These are phyloP conservation scores for Phaethon lepturus DNA, from an alignment of 2,113 vertebrate species.

Conservation along the genomic window DNA sequence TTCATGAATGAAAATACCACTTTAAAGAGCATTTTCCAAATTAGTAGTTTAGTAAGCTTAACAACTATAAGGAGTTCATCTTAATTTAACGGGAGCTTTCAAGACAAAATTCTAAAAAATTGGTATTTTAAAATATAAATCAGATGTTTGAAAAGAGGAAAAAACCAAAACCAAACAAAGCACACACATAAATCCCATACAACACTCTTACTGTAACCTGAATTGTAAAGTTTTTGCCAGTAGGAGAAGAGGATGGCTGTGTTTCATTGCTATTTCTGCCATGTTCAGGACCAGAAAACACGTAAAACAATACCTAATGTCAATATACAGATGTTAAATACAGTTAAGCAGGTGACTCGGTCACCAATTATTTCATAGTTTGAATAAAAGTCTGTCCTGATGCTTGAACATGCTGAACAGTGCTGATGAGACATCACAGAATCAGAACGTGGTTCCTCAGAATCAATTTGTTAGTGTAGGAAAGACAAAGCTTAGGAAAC, in stretches of 20 bases:
- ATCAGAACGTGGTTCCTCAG: neutral
- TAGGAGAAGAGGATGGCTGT: neutral
- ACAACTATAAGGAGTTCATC: fast-evolving
- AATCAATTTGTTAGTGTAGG: neutral
- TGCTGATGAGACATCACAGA: neutral
- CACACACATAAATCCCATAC: neutral
- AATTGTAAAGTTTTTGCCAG: neutral
- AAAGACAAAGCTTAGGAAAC: neutral
- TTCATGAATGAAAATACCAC: neutral
- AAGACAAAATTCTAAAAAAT: neutral
- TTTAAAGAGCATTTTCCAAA: neutral
- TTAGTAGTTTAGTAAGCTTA: neutral
- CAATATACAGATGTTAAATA: neutral
- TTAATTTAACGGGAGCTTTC: neutral
- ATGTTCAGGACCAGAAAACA: neutral
- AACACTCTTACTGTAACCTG: neutral
- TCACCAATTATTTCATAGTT: neutral
- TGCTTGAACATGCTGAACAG: neutral
- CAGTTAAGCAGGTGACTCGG: neutral
- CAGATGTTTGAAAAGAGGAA: neutral
- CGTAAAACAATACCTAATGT: neutral
- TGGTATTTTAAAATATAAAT: neutral
- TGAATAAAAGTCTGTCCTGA: neutral
- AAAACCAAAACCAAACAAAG: neutral
- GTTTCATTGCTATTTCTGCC: neutral